These are phyloP conservation scores for Ectemnius lituratus DNA, from an alignment of 2,888 invertebrate species.

Conservation along the genomic window DNA sequence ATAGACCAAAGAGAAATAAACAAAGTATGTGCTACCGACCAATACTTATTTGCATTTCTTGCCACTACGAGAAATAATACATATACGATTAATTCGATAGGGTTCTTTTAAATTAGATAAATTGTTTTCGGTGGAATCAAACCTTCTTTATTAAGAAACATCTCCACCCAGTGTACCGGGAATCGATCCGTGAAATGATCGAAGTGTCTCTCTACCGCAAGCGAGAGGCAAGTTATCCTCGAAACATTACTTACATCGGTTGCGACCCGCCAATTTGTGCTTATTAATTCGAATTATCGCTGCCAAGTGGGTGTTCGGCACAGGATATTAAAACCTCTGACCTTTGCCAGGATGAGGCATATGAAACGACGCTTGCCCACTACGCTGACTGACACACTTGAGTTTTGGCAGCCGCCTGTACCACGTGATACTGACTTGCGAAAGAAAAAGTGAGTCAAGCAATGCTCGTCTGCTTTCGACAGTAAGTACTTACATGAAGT, in stretches of 20 bases:
- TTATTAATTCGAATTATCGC: constrained; percentile 77
- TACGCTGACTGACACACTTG: not conserved
- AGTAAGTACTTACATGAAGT: too few relatives aligned
- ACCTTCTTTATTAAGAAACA: constrained; percentile 1
- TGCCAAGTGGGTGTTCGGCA: constrained; percentile 69
- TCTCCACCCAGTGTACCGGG: not conserved
- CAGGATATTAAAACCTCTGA: constrained; percentile 77
- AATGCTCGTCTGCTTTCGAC: too few relatives aligned
- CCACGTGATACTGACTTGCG: too few relatives aligned
- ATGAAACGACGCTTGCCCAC: constrained; percentile 34
- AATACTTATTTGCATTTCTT: too few relatives aligned
- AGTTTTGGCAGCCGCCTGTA: too few relatives aligned
- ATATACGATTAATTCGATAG: too few relatives aligned
- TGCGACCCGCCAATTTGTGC: constrained; percentile 73
- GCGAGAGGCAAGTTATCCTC: constrained; percentile 29
- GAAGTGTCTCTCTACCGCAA: constrained; percentile 9
- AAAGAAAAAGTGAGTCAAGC: too few relatives aligned
- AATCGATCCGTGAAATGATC: not conserved
- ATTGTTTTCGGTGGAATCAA: not conserved
- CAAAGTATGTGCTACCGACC: too few relatives aligned
- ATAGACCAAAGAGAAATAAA: too few relatives aligned
- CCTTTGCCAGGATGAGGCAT: constrained; percentile 60
- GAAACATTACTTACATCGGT: constrained; percentile 50
- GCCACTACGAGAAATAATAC: too few relatives aligned
- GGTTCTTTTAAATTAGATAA: not conserved